Evolutionary conservation across 2,113 vertebrate genomes (phyloP).

Genomic region (Grallaria varia): DNA sequence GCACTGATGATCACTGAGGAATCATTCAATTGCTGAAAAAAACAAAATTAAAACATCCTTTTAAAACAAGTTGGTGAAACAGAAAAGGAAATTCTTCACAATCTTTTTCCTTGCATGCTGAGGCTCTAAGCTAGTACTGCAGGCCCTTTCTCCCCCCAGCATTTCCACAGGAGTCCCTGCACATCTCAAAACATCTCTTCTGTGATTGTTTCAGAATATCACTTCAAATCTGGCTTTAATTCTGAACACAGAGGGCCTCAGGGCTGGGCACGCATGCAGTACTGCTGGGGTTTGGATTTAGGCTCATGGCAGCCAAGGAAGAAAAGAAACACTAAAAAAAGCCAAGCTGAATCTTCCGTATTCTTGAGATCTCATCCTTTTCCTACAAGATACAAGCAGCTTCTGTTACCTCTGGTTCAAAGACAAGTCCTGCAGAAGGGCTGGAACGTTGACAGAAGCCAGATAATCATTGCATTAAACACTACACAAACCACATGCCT

Average conservation of each 20-base stretch:
- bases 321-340: not conserved
- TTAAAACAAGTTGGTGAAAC: not conserved
- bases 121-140: not conserved
- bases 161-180: not conserved
- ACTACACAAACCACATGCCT: not conserved
- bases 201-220: not conserved
- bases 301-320: not conserved
- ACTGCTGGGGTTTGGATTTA: not conserved
- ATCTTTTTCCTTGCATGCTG: not conserved
- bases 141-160: not conserved
- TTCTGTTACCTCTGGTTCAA: not conserved
- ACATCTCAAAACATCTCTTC: not conserved
- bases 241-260: not conserved
- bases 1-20: conserved; percentile 95
- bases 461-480: not conserved
- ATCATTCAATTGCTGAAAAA: conserved; percentile 92
- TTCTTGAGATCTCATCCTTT: not conserved
- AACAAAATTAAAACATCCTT: not conserved
- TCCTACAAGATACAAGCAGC: not conserved
- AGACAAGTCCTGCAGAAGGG: not conserved
- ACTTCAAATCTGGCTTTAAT: not conserved
- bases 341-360: not conserved
- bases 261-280: not conserved
- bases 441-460: not conserved
- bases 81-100: not conserved